These are phyloP conservation scores for Callithrix jacchus DNA, from an alignment of 2,113 vertebrate genomes.

Conservation along the genomic window DNA sequence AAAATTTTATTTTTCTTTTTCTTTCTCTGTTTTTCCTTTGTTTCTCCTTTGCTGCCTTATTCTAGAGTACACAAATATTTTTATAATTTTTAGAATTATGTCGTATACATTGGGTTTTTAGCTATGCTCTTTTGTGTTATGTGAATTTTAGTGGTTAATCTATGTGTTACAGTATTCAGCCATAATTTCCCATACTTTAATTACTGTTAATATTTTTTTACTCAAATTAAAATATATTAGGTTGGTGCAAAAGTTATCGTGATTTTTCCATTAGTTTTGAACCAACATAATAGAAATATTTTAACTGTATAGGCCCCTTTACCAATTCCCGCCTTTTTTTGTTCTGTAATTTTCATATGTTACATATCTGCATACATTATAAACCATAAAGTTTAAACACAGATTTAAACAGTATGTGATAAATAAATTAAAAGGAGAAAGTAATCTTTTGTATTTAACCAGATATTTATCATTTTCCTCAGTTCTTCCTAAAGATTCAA, in stretches of 20 bases:
- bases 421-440: neutral
- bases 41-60: neutral
- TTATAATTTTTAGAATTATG: neutral
- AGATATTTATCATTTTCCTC: neutral
- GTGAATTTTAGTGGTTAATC: neutral
- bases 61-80: neutral
- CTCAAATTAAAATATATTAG: neutral
- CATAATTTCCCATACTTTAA: conserved; percentile 2
- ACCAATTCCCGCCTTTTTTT: neutral
- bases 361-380: neutral
- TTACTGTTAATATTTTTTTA: neutral
- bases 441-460: neutral
- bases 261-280: too few species aligned
- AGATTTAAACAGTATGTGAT: neutral
- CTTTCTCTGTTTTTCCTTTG: neutral
- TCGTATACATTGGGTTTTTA: neutral
- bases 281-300: neutral
- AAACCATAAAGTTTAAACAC: neutral
- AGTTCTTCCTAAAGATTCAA: neutral
- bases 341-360: neutral
- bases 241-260: too few species aligned
- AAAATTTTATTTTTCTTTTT: neutral
- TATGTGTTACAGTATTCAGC: neutral
- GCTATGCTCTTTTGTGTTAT: neutral
- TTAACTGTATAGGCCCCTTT: neutral